Base-by-base conservation (phyloP, 2,113 vertebrate genomes). In the Paracanthobrama guichenoti region DNA sequence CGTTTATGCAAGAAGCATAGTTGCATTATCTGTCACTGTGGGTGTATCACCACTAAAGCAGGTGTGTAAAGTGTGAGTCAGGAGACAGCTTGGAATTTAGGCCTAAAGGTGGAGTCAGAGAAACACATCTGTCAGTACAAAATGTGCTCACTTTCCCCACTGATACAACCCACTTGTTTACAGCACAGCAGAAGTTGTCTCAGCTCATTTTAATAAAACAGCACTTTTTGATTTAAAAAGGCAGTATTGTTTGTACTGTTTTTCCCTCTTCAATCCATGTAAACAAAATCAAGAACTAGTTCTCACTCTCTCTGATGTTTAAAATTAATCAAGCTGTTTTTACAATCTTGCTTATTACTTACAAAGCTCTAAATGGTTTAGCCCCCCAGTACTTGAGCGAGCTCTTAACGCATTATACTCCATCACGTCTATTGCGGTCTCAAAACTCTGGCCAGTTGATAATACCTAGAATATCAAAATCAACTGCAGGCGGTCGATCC, bases 11-110 rank as follows among this genome's bases (percentile, higher is more conserved):
- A 55, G 53, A 35, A 59, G n/a, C 24, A 42, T 39, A 24, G 11
- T n/a, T 82, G 12, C 3, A 18, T 55, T 57, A 77, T 55, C 18
- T 77, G 74, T 77, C 74, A 77, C 18, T 57, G 74, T 18, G 28
- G n/a, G 69, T 72, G 69, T 73, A 73, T 46, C 69, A 48, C n/a
- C 39, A 16, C 42, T 48, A 48, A 73, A 73, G n/a, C 42, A 73
- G 71, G 71, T 46, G 22, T 73, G 42, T 73, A 16, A 26, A 26
- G 39, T 26, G 42, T 71, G 67, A 42, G 67, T 73, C 6, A 9
- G 71, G 42, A 72, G 12, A 35, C 50, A 18, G 18, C 4, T 13
- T 66, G 59, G 20, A 77, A 77, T 77, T 77, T 57, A 57, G 28
- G 13, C 6, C 13, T 48, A 16, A 73, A 16, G 69, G n/a, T 73